A percentile compares a stretch with the other conserved stretches of the same genome.
phyloP scores from a whole-genome alignment of 2,888 invertebrate genomes.

The Heliconius cydno region DNA sequence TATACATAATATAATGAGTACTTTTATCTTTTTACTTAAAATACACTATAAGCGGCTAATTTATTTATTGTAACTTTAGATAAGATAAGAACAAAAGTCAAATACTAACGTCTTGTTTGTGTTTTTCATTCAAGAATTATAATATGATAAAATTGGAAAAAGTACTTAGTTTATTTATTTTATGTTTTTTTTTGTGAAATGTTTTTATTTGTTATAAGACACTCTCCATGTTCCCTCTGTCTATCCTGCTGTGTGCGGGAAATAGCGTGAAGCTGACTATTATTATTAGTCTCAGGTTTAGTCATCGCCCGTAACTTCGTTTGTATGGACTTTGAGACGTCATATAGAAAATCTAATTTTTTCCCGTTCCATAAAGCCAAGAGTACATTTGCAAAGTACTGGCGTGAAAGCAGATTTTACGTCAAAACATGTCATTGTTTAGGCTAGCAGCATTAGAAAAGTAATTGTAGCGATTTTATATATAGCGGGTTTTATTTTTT shows the following conservation, averaged over 20 bases:
- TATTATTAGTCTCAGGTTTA: too few species aligned
- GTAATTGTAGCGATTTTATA: not conserved
- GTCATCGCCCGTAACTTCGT: too few species aligned
- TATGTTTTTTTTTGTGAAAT: too few species aligned
- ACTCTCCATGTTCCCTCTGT: too few species aligned
- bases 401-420: too few species aligned
- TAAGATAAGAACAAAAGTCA: conserved; percentile 5
- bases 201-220: too few species aligned
- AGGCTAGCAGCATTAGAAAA: not conserved
- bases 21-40: conserved; percentile 11
- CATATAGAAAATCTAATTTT: too few species aligned
- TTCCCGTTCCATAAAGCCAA: too few species aligned
- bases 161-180: not conserved
- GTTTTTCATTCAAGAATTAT: conserved; percentile 4
- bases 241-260: too few species aligned
- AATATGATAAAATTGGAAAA: not conserved
- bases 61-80: conserved; percentile 10
- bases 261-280: too few species aligned
- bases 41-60: not conserved
- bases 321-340: too few species aligned
- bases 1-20: not conserved
- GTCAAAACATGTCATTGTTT: not conserved
- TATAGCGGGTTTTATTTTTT: not conserved
- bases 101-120: not conserved
- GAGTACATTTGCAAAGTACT: too few species aligned